Evolutionary conservation across 1,140 invertebrate genomes (phyloP).

Genomic region (Melanaphis sacchari): DNA sequence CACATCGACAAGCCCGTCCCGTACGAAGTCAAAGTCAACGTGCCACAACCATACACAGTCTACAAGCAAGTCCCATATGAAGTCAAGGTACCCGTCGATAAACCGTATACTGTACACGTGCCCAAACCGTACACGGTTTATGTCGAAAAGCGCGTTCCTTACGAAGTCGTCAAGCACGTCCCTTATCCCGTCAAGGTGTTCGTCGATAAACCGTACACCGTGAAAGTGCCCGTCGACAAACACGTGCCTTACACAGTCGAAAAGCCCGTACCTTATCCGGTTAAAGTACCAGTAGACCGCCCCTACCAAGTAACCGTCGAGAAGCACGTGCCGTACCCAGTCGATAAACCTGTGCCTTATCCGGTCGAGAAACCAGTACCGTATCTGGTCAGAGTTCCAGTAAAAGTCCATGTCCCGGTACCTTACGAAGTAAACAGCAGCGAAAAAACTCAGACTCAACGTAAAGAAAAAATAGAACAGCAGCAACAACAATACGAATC

Average conservation of each 20-base stretch:
- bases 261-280: conserved; percentile 58
- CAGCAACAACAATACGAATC: not conserved
- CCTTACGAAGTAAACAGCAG: conserved; percentile 64
- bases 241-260: conserved; percentile 68
- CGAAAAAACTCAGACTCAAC: not conserved
- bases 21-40: conserved; percentile 65
- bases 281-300: conserved; percentile 52
- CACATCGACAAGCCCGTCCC: conserved; percentile 63
- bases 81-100: conserved; percentile 77
- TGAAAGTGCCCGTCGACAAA: conserved; percentile 70
- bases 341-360: conserved; percentile 80
- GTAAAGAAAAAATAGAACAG: not conserved
- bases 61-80: conserved; percentile 62
- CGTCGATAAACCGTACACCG: conserved; percentile 74
- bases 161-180: conserved; percentile 71
- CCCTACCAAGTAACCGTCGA: conserved; percentile 63
- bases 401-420: conserved; percentile 65
- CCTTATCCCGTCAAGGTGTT: conserved; percentile 72
- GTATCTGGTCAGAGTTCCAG: conserved; percentile 69
- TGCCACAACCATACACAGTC: conserved; percentile 64
- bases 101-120: conserved; percentile 75
- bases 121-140: conserved; percentile 80
- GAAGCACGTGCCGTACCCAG: conserved; percentile 66
- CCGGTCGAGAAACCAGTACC: conserved; percentile 71
- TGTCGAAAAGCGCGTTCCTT: conserved; percentile 68